These are phyloP conservation scores for Tragelaphus scriptus DNA, from an alignment of 2,113 vertebrate genomes.

Conservation along the genomic window DNA sequence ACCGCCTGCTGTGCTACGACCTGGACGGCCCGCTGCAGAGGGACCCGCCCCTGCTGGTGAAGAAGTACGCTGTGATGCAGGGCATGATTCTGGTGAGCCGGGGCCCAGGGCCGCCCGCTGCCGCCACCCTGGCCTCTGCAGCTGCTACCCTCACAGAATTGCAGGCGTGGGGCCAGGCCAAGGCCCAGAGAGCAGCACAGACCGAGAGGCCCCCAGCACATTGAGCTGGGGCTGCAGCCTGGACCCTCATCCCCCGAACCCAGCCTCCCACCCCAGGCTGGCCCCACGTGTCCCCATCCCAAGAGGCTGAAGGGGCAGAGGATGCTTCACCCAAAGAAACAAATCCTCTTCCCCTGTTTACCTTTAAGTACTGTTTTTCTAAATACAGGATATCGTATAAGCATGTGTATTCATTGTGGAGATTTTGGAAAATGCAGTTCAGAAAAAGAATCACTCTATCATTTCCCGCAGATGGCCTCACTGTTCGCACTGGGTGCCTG, in stretches of 20 bases:
- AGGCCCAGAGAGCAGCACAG: background rate
- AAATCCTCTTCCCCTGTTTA: background rate
- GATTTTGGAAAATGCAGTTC: background rate
- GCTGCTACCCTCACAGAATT: background rate
- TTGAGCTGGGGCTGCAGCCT: background rate
- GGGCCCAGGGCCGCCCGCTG: fast-evolving
- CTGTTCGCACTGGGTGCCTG: background rate
- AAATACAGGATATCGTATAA: background rate
- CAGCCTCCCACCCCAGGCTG: background rate
- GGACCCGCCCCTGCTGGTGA: conserved; percentile 53
- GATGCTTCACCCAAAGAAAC: background rate
- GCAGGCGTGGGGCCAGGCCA: background rate
- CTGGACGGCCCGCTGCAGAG: conserved; percentile 60
- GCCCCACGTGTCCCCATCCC: background rate
- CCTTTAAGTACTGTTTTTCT: background rate
- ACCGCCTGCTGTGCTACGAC: conserved; percentile 70
- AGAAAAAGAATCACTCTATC: background rate
- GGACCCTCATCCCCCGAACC: background rate
- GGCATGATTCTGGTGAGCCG: conserved; percentile 73
- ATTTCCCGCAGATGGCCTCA: background rate
- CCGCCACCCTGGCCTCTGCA: background rate
- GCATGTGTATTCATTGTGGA: background rate
- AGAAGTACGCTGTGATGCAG: conserved; percentile 58
- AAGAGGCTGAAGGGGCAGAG: background rate
- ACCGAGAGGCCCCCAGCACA: background rate